These are phyloP conservation scores for Artibeus jamaicensis DNA, from an alignment of 2,797 vertebrate species.

Conservation along the genomic window DNA sequence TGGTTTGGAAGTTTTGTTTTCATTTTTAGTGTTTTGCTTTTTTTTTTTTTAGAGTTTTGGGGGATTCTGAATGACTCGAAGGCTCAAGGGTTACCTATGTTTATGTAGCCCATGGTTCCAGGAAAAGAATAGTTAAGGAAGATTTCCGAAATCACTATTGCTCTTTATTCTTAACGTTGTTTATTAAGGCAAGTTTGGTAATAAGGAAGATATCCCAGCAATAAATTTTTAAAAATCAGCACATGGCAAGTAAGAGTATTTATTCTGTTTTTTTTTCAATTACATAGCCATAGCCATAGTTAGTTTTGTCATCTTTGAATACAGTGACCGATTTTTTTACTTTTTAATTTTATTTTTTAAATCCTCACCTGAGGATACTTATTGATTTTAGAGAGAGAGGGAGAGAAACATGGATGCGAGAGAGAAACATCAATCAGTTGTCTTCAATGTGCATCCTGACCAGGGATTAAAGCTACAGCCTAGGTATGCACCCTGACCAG, in stretches of 20 bases:
- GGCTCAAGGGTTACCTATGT: neutral
- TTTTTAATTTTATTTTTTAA: neutral
- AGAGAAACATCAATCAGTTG: neutral
- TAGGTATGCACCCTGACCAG: neutral
- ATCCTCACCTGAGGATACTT: neutral
- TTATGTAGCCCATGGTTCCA: neutral
- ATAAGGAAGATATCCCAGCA: conserved; percentile 43
- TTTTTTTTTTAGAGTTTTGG: neutral
- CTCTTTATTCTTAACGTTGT: conserved; percentile 39
- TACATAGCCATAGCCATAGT: neutral
- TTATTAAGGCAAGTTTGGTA: conserved; percentile 46
- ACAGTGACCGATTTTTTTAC: neutral
- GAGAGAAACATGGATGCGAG: neutral
- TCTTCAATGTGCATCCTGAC: neutral
- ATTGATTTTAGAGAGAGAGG: neutral
- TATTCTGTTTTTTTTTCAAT: conserved; percentile 3
- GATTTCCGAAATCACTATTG: neutral
- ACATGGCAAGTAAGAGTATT: neutral
- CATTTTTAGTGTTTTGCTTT: neutral
- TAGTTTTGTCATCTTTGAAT: neutral
- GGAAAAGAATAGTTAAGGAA: neutral
- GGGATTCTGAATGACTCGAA: conserved; percentile 15
- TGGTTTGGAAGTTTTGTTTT: neutral
- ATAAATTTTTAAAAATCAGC: neutral
- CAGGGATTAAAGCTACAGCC: neutral